Base-by-base conservation (phyloP, 2,888 invertebrate species). In the Stenchaetothrips biformis region DNA sequence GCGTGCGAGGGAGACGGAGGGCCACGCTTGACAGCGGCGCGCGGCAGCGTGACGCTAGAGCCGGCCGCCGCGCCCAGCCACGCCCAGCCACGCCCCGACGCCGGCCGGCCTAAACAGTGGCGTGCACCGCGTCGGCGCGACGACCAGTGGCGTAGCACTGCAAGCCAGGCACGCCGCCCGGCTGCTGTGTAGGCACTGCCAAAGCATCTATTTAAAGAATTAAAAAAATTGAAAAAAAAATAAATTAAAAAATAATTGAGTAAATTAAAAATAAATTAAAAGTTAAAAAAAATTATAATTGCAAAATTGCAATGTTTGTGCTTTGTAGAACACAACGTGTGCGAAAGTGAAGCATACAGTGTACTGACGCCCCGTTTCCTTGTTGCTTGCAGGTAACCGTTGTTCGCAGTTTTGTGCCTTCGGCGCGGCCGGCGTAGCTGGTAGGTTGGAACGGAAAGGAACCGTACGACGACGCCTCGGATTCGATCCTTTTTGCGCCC, bases 61-160 rank as follows among this genome's bases (percentile, higher is more conserved):
- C 21, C 21, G 21, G 21, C 67, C n/a, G 67, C 67, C 67, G 7
- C 21, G n/a, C 67, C 67, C 21, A n/a, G n/a, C 67, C 67, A n/a
- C 67, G 21, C 21, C n/a, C 67, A n/a, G 21, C 21, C 62, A 7
- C 67, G 53, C 67, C 67, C 67, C 21, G 67, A 74, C 67, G 67
- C 67, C 67, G 67, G 67, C 67, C 67, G 67, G 59, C 59, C 21
- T 74, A 74, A 67, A 67, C 67, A 74, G 67, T 11, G 67, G 67
- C 67, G 67, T n/a, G 67, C 67, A 11, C 25, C 21, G 67, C 67
- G 67, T 74, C 25, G 53, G 18, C 53, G 53, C 2, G 67, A 18
- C 21, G 21, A 11, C 9, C 67, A 74, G 67, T 25, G 67, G 67
- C 67, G 67, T 74, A 74, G 67, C 67, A 49, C 49, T 7, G 8